Evolutionary conservation across 1,140 invertebrate species (phyloP).

Genomic region (Epicauta chinensis): DNA sequence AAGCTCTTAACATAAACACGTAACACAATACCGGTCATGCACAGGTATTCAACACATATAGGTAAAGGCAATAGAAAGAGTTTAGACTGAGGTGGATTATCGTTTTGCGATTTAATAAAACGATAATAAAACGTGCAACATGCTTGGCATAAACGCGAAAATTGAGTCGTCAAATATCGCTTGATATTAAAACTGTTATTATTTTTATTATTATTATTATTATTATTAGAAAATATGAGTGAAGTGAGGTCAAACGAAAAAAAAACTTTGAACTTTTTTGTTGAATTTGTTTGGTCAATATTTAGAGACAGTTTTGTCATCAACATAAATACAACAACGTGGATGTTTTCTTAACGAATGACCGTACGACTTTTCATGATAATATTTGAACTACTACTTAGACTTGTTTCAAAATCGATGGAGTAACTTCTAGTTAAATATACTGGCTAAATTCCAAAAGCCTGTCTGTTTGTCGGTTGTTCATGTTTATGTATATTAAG

Average conservation of each 20-base stretch:
- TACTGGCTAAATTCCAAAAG: too few relatives aligned
- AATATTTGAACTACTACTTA: slow-evolving; percentile 13
- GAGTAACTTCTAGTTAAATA: not conserved
- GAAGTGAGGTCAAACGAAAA: slow-evolving; percentile 8
- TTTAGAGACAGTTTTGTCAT: slow-evolving; percentile 11
- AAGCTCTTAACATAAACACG: too few relatives aligned
- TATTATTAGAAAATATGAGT: not conserved
- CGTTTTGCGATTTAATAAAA: too few relatives aligned
- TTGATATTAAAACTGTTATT: slow-evolving; percentile 6
- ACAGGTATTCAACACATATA: too few relatives aligned
- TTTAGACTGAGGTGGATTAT: too few relatives aligned
- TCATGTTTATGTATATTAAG: too few relatives aligned
- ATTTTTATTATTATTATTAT: slow-evolving; percentile 9
- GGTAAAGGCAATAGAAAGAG: too few relatives aligned
- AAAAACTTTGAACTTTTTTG: too few relatives aligned
- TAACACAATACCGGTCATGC: too few relatives aligned
- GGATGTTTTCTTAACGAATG: slow-evolving; percentile 11
- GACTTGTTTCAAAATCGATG: slow-evolving; percentile 5
- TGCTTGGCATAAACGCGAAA: not conserved
- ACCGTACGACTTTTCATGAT: slow-evolving; percentile 11
- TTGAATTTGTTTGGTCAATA: slow-evolving; percentile 4
- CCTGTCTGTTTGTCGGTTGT: too few relatives aligned
- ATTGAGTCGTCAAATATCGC: slow-evolving; percentile 12
- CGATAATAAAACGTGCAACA: too few relatives aligned
- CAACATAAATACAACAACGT: not conserved